These are phyloP conservation scores for Eumaeus atala DNA, from an alignment of 1,140 invertebrate genomes.

Conservation along the genomic window DNA sequence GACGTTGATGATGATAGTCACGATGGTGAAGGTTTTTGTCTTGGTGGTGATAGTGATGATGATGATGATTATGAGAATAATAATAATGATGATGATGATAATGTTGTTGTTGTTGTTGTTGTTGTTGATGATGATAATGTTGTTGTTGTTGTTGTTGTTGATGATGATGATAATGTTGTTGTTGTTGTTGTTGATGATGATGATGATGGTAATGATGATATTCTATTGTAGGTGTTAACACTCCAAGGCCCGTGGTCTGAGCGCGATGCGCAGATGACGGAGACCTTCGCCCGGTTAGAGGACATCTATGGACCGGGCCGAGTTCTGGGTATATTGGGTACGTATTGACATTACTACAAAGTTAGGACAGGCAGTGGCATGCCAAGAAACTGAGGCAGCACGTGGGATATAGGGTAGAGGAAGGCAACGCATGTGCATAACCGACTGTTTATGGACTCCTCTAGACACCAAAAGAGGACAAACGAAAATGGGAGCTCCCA, in stretches of 20 bases:
- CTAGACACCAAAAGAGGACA: too few relatives aligned
- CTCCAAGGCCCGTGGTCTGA: conserved; percentile 74
- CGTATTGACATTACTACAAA: conserved; percentile 6
- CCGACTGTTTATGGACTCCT: too few relatives aligned
- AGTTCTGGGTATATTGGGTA: conserved; percentile 74
- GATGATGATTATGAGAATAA: not conserved
- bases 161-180: not conserved
- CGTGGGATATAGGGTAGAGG: too few relatives aligned
- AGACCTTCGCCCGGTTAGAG: conserved; percentile 72
- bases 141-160: not conserved
- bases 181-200: not conserved
- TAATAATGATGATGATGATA: too few relatives aligned
- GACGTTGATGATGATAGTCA: too few relatives aligned
- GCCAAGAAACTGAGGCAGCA: too few relatives aligned
- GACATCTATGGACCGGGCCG: conserved; percentile 73
- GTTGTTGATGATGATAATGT: too few relatives aligned
- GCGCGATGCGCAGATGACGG: conserved; percentile 74
- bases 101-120: too few relatives aligned
- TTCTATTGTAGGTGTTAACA: conserved; percentile 64
- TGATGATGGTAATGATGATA: not conserved
- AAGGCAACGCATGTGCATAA: too few relatives aligned
- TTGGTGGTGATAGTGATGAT: not conserved
- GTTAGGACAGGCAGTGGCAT: too few relatives aligned
- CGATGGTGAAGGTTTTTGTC: not conserved
- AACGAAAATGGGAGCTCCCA: too few relatives aligned